phyloP scores from a whole-genome alignment of 2,113 vertebrate genomes.

The Pluvianellus socialis region DNA sequence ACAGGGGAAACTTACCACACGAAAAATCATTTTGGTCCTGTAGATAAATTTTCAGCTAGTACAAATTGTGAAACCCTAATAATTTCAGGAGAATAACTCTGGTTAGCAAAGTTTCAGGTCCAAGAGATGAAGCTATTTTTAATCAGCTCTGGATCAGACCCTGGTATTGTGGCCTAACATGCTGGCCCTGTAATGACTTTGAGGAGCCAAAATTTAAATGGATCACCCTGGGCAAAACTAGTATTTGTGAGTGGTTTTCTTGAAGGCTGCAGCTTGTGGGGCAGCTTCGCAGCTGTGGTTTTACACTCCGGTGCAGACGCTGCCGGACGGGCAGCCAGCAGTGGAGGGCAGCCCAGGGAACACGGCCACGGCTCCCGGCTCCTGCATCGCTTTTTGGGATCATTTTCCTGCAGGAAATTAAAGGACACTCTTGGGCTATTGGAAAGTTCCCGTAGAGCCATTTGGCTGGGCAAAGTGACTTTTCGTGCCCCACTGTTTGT shows the following conservation, averaged over 20 bases:
- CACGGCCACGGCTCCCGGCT: accelerated
- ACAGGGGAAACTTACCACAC: neutral
- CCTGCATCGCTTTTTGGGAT: neutral
- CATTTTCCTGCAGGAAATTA: neutral
- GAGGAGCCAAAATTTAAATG: neutral
- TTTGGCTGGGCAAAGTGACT: neutral
- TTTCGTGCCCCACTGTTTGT: neutral
- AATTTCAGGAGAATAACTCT: neutral
- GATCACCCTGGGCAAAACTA: neutral
- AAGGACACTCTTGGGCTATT: neutral
- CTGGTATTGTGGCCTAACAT: neutral
- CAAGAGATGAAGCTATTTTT: neutral
- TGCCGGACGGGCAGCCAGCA: neutral
- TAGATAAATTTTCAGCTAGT: neutral
- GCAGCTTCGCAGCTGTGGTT: neutral
- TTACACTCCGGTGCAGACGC: accelerated
- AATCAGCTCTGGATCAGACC: neutral
- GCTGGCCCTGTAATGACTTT: neutral
- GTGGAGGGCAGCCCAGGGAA: accelerated
- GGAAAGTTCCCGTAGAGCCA: neutral
- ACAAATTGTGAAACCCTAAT: neutral
- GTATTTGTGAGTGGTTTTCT: neutral
- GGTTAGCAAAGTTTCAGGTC: neutral
- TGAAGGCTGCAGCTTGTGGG: neutral
- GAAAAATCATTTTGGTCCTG: neutral